Conservation (phyloP, 2,113 vertebrate genomes). For the Antechinus stuartii region DNA sequence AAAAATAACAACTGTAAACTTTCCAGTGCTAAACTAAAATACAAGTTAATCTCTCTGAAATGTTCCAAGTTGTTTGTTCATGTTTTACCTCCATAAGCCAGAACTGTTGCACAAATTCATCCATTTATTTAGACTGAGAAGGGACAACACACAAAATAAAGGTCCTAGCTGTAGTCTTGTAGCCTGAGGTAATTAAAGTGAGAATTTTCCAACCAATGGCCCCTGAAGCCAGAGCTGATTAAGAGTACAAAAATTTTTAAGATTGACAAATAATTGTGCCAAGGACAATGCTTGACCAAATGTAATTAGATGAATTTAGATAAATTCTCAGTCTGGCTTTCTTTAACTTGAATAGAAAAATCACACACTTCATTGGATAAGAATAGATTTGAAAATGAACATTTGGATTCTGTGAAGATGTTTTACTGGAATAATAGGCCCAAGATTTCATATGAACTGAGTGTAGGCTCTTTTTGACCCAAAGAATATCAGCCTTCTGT, state of each 20-base stretch:
- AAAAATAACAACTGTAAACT: constrained; percentile 70
- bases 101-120: constrained; percentile 79
- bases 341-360: constrained; percentile 82
- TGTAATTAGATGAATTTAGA: constrained; percentile 84
- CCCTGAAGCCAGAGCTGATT: constrained; percentile 75
- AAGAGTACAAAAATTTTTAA: constrained; percentile 78
- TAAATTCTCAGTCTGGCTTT: constrained; percentile 83
- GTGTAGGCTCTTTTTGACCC: constrained; percentile 75
- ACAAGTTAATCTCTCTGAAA: constrained; percentile 63
- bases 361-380: constrained; percentile 79
- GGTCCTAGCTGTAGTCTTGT: constrained; percentile 60
- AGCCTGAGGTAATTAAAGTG: constrained; percentile 72
- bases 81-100: constrained; percentile 77
- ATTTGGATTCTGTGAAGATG: constrained; percentile 77
- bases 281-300: constrained; percentile 83
- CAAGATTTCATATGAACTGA: constrained; percentile 78
- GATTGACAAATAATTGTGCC: constrained; percentile 77
- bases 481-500: constrained; percentile 66
- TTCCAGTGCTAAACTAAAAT: constrained; percentile 62
- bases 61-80: constrained; percentile 71
- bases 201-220: constrained; percentile 76
- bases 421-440: constrained; percentile 76
- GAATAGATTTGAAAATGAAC: constrained; percentile 80
- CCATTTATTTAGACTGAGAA: constrained; percentile 79
- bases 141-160: constrained; percentile 77